phyloP scores from a whole-genome alignment of 2,113 vertebrate genomes.

The Chauna torquata region DNA sequence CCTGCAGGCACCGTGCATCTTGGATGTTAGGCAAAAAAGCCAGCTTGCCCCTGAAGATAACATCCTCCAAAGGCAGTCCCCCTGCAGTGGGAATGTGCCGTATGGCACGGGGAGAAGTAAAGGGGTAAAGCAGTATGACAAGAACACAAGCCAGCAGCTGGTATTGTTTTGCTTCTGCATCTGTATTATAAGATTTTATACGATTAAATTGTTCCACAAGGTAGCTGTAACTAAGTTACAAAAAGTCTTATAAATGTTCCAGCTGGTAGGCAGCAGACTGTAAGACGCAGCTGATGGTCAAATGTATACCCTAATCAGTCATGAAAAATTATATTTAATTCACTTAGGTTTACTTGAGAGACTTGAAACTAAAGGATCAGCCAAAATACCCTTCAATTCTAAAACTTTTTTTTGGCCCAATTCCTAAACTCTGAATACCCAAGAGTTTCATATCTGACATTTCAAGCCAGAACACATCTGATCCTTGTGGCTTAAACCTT shows the following conservation, averaged over 20 bases:
- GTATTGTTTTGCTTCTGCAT: slow-evolving; percentile 23
- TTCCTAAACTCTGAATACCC: neutral
- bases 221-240: slow-evolving; percentile 36
- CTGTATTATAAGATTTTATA: slow-evolving; percentile 53
- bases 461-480: neutral
- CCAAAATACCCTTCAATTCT: neutral
- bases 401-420: neutral
- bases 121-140: neutral
- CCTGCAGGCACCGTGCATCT: neutral
- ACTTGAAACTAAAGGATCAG: neutral
- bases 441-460: neutral
- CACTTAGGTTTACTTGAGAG: slow-evolving; percentile 1
- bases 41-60: neutral
- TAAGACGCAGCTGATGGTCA: slow-evolving; percentile 23
- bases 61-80: neutral
- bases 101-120: neutral
- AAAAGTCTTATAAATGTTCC: slow-evolving; percentile 54
- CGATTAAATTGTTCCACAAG: slow-evolving; percentile 63
- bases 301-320: slow-evolving; percentile 24
- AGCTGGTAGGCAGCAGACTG: slow-evolving; percentile 56
- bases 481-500: neutral
- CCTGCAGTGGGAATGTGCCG: rapidly evolving
- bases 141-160: slow-evolving; percentile 47
- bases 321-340: neutral
- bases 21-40: neutral